Percentiles rank a stretch among this genome's conserved stretches.
Conservation (phyloP, 2,113 vertebrate genomes). For the Pollachius pollachius region DNA sequence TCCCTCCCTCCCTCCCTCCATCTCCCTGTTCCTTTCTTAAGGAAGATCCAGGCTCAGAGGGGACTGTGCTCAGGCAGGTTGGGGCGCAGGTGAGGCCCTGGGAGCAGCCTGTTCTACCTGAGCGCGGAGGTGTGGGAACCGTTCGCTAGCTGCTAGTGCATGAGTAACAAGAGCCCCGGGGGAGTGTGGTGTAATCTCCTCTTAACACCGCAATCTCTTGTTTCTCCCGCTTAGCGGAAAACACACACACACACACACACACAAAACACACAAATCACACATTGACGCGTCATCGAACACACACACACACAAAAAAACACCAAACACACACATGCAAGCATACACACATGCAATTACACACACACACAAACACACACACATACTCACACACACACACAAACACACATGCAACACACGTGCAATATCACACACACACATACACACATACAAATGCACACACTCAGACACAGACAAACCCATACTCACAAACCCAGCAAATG, state of each 20-base stretch:
- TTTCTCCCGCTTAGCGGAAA: slow-evolving; percentile 30
- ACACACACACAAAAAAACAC: too few species aligned
- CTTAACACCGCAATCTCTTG: slow-evolving; percentile 60
- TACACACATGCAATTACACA: too few species aligned
- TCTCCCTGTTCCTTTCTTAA: slow-evolving; percentile 50
- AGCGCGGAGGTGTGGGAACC: slow-evolving; percentile 76
- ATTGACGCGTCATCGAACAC: too few species aligned
- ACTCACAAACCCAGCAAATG: slow-evolving; percentile 9
- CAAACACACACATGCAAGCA: too few species aligned
- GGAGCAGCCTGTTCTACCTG: slow-evolving; percentile 71
- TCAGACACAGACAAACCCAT: slow-evolving; percentile 20
- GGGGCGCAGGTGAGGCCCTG: slow-evolving; percentile 70
- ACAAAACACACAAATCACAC: neutral
- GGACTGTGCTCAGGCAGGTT: slow-evolving; percentile 70
- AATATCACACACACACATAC: slow-evolving; percentile 43
- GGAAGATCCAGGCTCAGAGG: slow-evolving; percentile 51
- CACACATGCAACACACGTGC: too few species aligned
- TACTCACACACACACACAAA: too few species aligned
- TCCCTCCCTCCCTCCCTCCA: too few species aligned
- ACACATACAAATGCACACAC: slow-evolving; percentile 26
- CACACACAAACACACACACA: too few species aligned
- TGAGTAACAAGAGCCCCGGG: slow-evolving; percentile 74
- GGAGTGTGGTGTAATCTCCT: slow-evolving; percentile 75
- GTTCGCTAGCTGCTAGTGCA: slow-evolving; percentile 63
- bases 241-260: slow-evolving; percentile 23